phyloP scores from a whole-genome alignment of 2,113 vertebrate species.

The Vulpes ferrilata region DNA sequence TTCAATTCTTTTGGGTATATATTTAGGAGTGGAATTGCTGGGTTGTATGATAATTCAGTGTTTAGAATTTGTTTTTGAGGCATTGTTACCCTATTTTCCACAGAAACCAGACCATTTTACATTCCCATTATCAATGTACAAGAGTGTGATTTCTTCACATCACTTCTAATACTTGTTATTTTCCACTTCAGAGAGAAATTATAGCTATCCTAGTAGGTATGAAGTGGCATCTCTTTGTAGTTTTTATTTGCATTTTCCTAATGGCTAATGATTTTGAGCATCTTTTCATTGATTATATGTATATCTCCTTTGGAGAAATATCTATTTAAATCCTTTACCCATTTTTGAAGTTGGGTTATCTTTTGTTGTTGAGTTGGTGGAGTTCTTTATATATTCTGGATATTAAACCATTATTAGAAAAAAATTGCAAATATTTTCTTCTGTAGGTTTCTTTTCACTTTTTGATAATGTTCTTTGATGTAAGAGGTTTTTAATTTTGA shows the following conservation, averaged over 20 bases:
- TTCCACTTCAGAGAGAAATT: not conserved
- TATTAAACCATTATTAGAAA: not conserved
- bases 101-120: not conserved
- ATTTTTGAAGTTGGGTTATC: not conserved
- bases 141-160: not conserved
- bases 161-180: not conserved
- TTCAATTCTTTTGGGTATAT: not conserved
- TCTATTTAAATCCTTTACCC: not conserved
- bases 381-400: not conserved
- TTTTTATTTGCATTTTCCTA: not conserved
- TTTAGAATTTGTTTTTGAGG: constrained; percentile 34
- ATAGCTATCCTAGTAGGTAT: not conserved
- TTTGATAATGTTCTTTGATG: constrained; percentile 18
- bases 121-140: not conserved
- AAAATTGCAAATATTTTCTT: not conserved
- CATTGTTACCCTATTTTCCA: not conserved
- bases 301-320: not conserved
- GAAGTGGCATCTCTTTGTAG: not conserved
- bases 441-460: not conserved
- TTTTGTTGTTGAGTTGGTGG: not conserved
- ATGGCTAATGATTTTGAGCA: not conserved
- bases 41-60: not conserved
- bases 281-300: not conserved
- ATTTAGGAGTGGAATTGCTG: not conserved
- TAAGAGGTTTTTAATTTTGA: not conserved